Conservation (phyloP, 2,797 vertebrate genomes). For the Mycteria americana region DNA sequence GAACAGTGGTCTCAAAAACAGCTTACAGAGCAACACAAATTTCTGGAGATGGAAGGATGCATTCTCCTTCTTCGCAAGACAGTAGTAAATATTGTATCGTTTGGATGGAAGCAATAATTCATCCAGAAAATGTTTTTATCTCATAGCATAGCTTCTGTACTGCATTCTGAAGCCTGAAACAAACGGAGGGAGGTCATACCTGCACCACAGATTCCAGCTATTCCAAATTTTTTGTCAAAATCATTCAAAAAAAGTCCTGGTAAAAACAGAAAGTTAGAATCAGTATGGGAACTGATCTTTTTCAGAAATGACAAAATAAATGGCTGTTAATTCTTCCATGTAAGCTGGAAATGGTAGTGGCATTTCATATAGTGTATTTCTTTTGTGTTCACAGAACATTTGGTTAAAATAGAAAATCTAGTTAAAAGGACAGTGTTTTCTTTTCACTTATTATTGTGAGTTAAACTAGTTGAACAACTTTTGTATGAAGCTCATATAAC, state of each 20-base stretch:
- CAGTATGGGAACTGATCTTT: background rate
- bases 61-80: background rate
- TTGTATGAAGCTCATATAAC: constrained; percentile 79
- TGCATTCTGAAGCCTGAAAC: background rate
- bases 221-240: background rate
- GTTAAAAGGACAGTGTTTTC: background rate
- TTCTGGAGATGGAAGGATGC: background rate
- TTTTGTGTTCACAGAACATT: background rate
- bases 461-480: constrained; percentile 50
- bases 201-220: background rate
- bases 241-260: background rate
- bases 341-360: background rate
- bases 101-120: background rate
- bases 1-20: background rate
- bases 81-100: background rate
- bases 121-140: background rate
- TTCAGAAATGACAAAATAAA: background rate
- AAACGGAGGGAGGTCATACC: background rate
- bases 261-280: background rate
- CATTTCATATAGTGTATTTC: background rate
- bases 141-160: background rate
- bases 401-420: background rate
- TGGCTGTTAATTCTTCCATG: background rate
- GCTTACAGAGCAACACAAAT: background rate
- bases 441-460: background rate